Evolutionary conservation across 2,797 vertebrate genomes (phyloP).

Genomic region (Typhlichthys eigenmanni): DNA sequence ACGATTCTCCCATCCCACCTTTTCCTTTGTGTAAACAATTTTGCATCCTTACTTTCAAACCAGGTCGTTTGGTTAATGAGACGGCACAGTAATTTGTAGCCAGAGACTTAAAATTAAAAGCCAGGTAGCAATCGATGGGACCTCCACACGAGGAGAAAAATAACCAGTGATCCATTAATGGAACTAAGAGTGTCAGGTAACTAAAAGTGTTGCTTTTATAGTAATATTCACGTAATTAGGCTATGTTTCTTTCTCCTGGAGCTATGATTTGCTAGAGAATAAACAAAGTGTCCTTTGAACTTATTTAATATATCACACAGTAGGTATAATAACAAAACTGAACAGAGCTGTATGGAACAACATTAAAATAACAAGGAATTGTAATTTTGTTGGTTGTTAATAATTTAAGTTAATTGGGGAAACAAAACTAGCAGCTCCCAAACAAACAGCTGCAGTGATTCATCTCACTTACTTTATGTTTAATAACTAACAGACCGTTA

Average conservation of each 20-base stretch:
- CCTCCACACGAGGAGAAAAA: conserved; percentile 42
- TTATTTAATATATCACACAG: no score
- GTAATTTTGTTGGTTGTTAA: no score
- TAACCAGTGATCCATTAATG: conserved; percentile 44
- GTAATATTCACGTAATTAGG: background rate
- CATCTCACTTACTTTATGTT: background rate
- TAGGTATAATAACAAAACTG: no score
- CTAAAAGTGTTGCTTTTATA: conserved; percentile 16
- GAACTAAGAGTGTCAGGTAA: conserved; percentile 13
- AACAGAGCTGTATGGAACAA: no score
- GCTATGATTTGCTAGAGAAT: no score
- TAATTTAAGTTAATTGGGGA: no score
- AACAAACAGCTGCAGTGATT: background rate
- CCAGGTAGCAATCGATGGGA: conserved; percentile 62
- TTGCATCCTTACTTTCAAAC: conserved; percentile 12
- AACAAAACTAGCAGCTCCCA: background rate
- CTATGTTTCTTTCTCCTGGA: no score
- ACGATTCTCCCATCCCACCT: background rate
- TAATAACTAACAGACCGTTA: background rate
- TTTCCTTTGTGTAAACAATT: conserved; percentile 9
- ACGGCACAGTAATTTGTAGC: conserved; percentile 52
- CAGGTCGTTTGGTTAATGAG: conserved; percentile 58
- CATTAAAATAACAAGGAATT: no score
- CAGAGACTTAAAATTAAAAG: conserved; percentile 70
- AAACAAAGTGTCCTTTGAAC: no score